Evolutionary conservation across 1,140 invertebrate species (phyloP), one percentile per base, ranked within the genome.

Genomic region (Notospermus geniculatus): DNA sequence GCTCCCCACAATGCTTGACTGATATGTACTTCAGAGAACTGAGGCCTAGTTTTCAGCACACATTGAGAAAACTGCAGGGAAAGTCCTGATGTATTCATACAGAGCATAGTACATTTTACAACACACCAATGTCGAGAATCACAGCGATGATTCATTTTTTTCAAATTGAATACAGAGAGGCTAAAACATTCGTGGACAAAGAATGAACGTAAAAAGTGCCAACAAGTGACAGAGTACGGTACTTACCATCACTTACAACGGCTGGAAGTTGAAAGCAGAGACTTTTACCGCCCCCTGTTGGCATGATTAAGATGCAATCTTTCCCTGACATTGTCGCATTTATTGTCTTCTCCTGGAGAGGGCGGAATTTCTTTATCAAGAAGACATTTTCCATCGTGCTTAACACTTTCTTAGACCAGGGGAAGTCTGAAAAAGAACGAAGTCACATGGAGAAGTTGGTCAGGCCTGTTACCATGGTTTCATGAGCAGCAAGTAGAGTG

Each of bases 241-340:
- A n/a, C 50, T 41, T 80, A 72, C 91, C 91, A 71, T 88, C 86
- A 56, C 86, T 87, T 5, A 93, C 74, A 13, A 93, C 74, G 17
- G 92, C 91, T 45, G 93, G 92, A 25, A 95, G 81, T 73, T 97
- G 93, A 77, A 91, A 97, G 72, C 91, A 93, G 1, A 97, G 84
- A 82, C 91, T 93, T 84, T 97, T 97, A 0, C 93, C 93, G 32
- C 92, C 92, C 2, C 93, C 92, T 19, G 93, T 95, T 1, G 93
- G 92, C 92, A 95, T 95, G 2, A 97, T 86, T 1, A 95, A 82
- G 68, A 97, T 88, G 52, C 88, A 87, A 81, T 96, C 91, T 71
- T 91, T 85, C 4, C 86, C 85, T n/a, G 87, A 87, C 73, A 96
- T 78, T 1, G 88, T 88, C 0, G 90, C 90, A 83, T 96, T 96